phyloP scores from a whole-genome alignment of 2,113 vertebrate genomes.

The Ailuropoda melanoleuca region DNA sequence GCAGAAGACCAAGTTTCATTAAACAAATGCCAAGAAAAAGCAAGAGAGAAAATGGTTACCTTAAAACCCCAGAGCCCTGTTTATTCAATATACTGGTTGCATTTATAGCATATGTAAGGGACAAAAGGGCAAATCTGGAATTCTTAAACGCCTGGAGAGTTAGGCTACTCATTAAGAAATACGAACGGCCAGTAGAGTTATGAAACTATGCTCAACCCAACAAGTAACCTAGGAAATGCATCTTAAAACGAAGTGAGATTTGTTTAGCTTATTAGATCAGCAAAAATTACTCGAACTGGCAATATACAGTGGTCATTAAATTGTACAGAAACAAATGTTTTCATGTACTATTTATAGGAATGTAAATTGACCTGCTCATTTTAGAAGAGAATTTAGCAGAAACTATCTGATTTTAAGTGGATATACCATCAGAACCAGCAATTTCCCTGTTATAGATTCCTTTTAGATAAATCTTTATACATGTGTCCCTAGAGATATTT shows the following conservation, averaged over 20 bases:
- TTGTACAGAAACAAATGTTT: not conserved
- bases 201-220: not conserved
- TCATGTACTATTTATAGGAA: not conserved
- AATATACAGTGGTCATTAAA: not conserved
- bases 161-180: not conserved
- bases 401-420: not conserved
- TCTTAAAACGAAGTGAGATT: not conserved
- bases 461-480: not conserved
- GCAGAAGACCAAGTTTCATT: not conserved
- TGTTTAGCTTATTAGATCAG: not conserved
- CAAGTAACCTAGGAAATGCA: not conserved
- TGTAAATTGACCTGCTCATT: not conserved
- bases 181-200: not conserved
- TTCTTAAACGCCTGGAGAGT: not conserved
- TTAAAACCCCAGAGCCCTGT: not conserved
- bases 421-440: too few relatives aligned
- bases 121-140: not conserved
- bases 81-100: not conserved
- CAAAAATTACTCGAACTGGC: not conserved
- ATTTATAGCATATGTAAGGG: not conserved
- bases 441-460: not conserved
- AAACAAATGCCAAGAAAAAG: not conserved
- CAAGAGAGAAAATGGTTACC: not conserved
- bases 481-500: not conserved
- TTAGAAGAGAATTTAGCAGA: not conserved